These are phyloP conservation scores for Chitala chitala DNA, from an alignment of 2,113 vertebrate species.

Conservation along the genomic window DNA sequence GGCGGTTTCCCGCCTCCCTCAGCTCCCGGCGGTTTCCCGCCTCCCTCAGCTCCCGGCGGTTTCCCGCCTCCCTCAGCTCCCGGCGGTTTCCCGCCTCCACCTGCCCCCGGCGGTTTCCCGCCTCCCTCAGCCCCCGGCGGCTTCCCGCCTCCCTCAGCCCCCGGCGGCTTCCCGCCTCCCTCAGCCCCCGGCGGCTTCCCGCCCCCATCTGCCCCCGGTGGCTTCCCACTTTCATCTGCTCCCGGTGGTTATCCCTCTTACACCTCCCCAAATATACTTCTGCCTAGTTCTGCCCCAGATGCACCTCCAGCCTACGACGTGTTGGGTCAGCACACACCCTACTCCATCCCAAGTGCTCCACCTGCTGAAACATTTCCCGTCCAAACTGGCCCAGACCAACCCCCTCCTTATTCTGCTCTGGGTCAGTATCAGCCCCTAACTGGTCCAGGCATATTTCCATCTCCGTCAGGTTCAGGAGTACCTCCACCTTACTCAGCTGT, in stretches of 20 bases:
- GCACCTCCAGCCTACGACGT: not conserved
- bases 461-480: not conserved
- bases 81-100: not conserved
- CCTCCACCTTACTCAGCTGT: not conserved
- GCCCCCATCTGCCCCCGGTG: not conserved
- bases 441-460: not conserved
- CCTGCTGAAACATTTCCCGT: not conserved
- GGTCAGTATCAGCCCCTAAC: not conserved
- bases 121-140: not conserved
- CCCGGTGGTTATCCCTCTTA: not conserved
- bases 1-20: no score
- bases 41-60: no score
- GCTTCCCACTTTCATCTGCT: not conserved
- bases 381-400: not conserved
- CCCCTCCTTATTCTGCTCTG: not conserved
- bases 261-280: not conserved
- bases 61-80: no score
- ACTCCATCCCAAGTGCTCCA: not conserved
- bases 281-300: no score
- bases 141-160: not conserved
- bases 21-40: no score
- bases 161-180: not conserved
- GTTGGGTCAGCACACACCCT: no score
- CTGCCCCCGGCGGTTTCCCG: not conserved
- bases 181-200: no score